Evolutionary conservation across 1,140 invertebrate genomes (phyloP), one percentile per base, ranked within the genome.

Genomic region (Drosophila subobscura): DNA sequence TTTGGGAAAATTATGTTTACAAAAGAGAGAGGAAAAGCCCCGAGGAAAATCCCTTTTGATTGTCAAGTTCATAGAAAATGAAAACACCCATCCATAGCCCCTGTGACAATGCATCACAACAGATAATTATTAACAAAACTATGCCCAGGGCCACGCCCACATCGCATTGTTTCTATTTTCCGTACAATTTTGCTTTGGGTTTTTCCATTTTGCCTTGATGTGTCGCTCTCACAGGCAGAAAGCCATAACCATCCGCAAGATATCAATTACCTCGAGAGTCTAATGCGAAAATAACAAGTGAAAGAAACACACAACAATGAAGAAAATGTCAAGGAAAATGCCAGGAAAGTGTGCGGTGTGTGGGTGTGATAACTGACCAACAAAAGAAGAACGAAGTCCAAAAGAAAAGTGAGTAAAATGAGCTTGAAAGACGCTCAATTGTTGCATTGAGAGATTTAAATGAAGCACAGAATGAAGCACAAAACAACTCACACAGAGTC

Each of bases 221-320:
- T 49, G 56, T 59, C 55, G 40, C 60, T 54, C 79, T 64, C 61
- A 64, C 74, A 74, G 44, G 61, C 73, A 42, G 51, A 67, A 51
- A 60, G 47, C 73, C 58, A 76, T 61, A 56, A 66, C 54, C 70
- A 44, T 53, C 41, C 73, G 63, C 49, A 60, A 88, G 81, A 83
- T 86, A 86, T 86, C 83, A 86, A 86, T 86, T 86, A 86, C 83
- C 72, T 8, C 10, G 10, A 71, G 70, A 66, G 65, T 85, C 77
- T 85, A 85, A 85, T 81, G 83, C 81, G 77, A 81, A 85, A 75
- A 85, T 86, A 86, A 85, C 81, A 72, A 86, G 77, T 44, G 63
- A 66, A 85, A 77, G 77, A 56, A 84, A 72, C 55, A 70, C 67
- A 61, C 47, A 76, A 76, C 52, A 76, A 72, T 49, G 33, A 74